A percentile compares a stretch with the other conserved stretches of the same genome.
Evolutionary conservation across 2,797 vertebrate genomes (phyloP).

Genomic region (Scyliorhinus canicula): DNA sequence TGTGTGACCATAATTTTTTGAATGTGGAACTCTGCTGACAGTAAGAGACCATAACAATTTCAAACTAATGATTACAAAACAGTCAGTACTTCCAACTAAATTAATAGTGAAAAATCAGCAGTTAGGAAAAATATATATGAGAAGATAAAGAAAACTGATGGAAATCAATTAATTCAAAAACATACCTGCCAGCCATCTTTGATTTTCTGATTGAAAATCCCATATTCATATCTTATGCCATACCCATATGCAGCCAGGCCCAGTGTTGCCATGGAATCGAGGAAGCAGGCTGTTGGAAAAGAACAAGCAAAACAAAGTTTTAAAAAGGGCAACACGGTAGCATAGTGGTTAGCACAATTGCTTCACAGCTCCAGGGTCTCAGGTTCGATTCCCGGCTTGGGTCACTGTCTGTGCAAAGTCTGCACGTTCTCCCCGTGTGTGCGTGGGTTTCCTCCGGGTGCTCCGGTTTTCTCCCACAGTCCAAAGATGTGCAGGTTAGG

Average conservation of each 20-base stretch:
- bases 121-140: background rate
- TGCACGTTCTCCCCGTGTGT: too few relatives aligned
- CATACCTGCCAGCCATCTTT: conserved; percentile 88
- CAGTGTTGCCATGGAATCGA: conserved; percentile 84
- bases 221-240: conserved; percentile 92
- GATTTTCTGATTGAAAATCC: conserved; percentile 98
- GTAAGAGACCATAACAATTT: background rate
- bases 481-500: too few relatives aligned
- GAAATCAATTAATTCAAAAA: background rate
- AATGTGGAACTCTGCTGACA: background rate
- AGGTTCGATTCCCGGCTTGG: too few relatives aligned
- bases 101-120: background rate
- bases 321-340: too few relatives aligned
- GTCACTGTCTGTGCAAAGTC: too few relatives aligned
- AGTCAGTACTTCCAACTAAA: background rate
- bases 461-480: too few relatives aligned
- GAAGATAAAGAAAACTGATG: background rate
- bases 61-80: background rate
- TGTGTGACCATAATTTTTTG: background rate
- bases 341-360: too few relatives aligned
- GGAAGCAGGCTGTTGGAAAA: conserved; percentile 59
- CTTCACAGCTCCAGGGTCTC: too few relatives aligned
- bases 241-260: conserved; percentile 93
- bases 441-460: too few relatives aligned
- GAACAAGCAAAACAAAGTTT: background rate